Evolutionary conservation across 2,113 vertebrate genomes (phyloP), one percentile per base, ranked within the genome.

Genomic region (Saiga tatarica): DNA sequence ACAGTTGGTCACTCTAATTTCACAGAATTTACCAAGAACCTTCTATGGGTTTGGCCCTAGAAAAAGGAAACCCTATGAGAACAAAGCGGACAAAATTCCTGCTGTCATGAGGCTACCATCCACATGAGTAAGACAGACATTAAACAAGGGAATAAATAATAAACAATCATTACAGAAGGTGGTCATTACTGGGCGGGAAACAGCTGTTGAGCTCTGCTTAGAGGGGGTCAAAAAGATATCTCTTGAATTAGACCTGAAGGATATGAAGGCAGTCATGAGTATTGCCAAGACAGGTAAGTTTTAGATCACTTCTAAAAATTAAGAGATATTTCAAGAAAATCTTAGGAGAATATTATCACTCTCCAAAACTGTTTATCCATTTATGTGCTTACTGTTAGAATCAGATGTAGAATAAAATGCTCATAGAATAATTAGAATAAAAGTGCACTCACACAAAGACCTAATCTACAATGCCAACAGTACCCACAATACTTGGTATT

Each of bases 321-420:
- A 91, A 93, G 79, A 95, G 52, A 6, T 2, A 67, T 39, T 57
- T 97, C 7, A 45, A 55, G 36, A 90, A 88, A 52, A 86, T n/a
- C 45, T 57, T 78, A 53, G 47, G 28, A 87, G 12, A 17, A 59
- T 60, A 81, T 39, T 71, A 71, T 81, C 14, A 62, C 15, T 86
- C 57, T 59, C 94, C 62, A 85, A 82, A 86, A 93, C 89, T 88
- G 64, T 79, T 64, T 85, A 21, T 39, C 55, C 39, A 50, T 42
- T 93, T 97, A 91, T 88, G 6, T 59, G 74, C 52, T 92, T 96
- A 59, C 26, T 76, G 39, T 60, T 87, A 67, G 39, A 94, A 92
- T 42, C 78, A 94, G 36, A 33, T 87, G 85, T 84, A 57, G 30
- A 89, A 53, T 87, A 47, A 82, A 86, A 82, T 64, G 57, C n/a